Conservation (phyloP, 2,797 vertebrate species). For the Falco rusticolus region DNA sequence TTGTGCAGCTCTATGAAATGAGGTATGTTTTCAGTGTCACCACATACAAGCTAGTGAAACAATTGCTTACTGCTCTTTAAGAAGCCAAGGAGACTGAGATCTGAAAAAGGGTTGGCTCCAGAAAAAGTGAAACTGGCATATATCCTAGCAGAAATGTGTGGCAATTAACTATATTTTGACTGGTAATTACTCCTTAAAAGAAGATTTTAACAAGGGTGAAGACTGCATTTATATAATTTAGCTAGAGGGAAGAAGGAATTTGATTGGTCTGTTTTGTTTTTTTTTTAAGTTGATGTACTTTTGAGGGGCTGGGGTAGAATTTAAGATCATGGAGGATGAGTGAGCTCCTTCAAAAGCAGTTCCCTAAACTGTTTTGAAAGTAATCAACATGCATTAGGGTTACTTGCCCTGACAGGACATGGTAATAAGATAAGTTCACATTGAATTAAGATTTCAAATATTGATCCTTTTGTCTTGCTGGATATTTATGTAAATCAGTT, state of each 20-base stretch:
- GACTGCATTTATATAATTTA: not conserved
- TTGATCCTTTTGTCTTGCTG: not conserved
- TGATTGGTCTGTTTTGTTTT: not conserved
- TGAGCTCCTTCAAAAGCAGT: not conserved
- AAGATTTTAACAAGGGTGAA: not conserved
- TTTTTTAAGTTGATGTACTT: not conserved
- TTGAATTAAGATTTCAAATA: not conserved
- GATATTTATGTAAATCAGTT: not conserved
- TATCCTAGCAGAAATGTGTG: not conserved
- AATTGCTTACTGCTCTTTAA: not conserved
- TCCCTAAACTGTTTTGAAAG: not conserved
- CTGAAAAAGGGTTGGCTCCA: not conserved
- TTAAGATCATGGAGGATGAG: not conserved
- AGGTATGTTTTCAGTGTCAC: not conserved
- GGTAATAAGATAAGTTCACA: not conserved
- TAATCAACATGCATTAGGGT: not conserved
- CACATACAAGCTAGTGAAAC: not conserved
- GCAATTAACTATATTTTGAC: not conserved
- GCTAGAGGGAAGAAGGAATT: not conserved
- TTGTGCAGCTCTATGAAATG: not conserved
- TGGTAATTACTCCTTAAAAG: not conserved
- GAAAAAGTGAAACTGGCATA: not conserved
- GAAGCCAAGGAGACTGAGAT: not conserved
- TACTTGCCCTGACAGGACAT: not conserved
- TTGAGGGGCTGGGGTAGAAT: rapidly evolving